These are phyloP conservation scores for Argyresthia albistria DNA, from an alignment of 2,888 invertebrate genomes.

Conservation along the genomic window DNA sequence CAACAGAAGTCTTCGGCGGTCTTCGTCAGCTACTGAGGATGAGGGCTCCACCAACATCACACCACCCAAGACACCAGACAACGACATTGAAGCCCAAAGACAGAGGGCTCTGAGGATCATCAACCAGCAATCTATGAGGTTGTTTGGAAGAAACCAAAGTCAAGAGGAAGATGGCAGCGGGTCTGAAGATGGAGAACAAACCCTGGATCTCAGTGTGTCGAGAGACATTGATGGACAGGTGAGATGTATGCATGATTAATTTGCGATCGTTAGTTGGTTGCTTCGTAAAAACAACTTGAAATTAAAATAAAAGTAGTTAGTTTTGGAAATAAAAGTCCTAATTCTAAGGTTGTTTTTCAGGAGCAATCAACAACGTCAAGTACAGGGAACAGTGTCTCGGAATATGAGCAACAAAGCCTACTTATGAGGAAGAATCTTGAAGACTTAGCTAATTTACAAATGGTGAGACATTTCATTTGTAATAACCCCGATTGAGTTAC, in stretches of 20 bases:
- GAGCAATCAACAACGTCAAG: slow-evolving; percentile 67
- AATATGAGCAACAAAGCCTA: slow-evolving; percentile 61
- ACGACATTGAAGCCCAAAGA: slow-evolving; percentile 58
- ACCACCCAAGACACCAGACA: slow-evolving; percentile 65
- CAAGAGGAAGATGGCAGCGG: slow-evolving; percentile 64
- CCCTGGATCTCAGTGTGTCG: slow-evolving; percentile 61
- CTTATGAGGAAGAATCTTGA: slow-evolving; percentile 66
- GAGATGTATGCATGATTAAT: slow-evolving; percentile 9
- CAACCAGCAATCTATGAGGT: slow-evolving; percentile 60
- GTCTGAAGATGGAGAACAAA: slow-evolving; percentile 67
- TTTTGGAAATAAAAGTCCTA: background rate
- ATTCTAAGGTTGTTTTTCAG: slow-evolving; percentile 20
- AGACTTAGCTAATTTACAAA: slow-evolving; percentile 64
- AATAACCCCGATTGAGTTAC: background rate
- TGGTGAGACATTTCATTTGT: slow-evolving; percentile 28
- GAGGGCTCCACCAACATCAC: slow-evolving; percentile 64
- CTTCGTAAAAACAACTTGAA: background rate
- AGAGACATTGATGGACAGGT: slow-evolving; percentile 68
- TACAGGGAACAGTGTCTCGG: slow-evolving; percentile 64
- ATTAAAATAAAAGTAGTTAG: background rate
- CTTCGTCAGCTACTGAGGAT: slow-evolving; percentile 64
- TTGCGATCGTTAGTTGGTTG: background rate
- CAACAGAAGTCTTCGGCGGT: slow-evolving; percentile 47
- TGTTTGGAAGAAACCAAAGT: slow-evolving; percentile 45
- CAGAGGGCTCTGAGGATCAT: slow-evolving; percentile 64